Evolutionary conservation across 2,888 invertebrate species (phyloP), one percentile per base, ranked within the genome.

Genomic region (Hoplodrina blanda): DNA sequence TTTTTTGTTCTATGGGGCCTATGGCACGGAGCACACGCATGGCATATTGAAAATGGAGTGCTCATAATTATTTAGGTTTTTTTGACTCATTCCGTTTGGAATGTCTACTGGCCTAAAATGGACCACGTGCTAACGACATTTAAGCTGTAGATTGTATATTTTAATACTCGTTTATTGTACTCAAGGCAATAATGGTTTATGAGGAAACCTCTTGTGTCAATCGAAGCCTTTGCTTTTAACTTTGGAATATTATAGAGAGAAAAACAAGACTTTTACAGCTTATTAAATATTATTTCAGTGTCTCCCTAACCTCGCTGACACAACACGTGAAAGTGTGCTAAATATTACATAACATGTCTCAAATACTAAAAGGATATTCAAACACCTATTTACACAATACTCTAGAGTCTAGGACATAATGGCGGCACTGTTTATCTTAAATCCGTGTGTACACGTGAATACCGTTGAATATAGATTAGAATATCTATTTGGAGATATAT

Each of bases 311-410:
- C 59, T 69, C n/a, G 15, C 17, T 67, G 52, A 62, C 49, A 37
- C 44, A 70, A 71, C 17, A 30, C 17, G 76, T 66, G 80, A 82
- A 82, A 82, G 82, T 71, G 60, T 75, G 80, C 62, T 73, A 69
- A 82, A 80, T 69, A 55, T 78, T 80, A 62, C 75, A 54, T 63
- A 82, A 78, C 30, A 7, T 62, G 62, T 73, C 63, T 63, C 59
- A 64, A 66, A 78, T 46, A 65, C 67, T 76, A 53, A 74, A 82
- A 82, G 82, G 77, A 80, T 77, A 77, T 82, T 71, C 65, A 75
- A 72, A 70, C 53, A 55, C 8, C 61, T 74, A 60, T 60, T 62
- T 49, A 69, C 17, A 77, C 75, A 72, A 75, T 59, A 59, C 62
- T 33, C 68, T 41, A 56, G 17, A 64, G 74, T 67, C 69, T 81